Percentiles rank a stretch among this genome's conserved stretches.
These are phyloP conservation scores for Calypte anna DNA, from an alignment of 2,113 vertebrate genomes.

Conservation along the genomic window DNA sequence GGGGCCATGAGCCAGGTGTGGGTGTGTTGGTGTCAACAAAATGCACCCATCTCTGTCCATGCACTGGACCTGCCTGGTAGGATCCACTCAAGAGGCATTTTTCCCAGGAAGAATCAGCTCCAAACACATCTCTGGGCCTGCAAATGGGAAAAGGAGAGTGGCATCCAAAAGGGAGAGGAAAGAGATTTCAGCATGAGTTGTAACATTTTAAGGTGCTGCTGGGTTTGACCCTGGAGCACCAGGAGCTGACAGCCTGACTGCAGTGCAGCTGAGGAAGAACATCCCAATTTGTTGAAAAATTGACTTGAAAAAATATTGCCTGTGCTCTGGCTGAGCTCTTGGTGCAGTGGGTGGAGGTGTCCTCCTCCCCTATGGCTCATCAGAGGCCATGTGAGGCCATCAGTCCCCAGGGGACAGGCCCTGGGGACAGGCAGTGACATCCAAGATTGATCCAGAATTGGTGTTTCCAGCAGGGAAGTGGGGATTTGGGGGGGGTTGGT, in stretches of 20 bases:
- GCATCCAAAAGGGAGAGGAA: neutral
- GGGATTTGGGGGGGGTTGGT: too few relatives aligned
- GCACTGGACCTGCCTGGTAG: rapidly evolving
- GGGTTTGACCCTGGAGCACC: neutral
- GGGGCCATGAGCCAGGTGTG: rapidly evolving
- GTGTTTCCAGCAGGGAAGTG: neutral
- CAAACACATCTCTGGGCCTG: neutral
- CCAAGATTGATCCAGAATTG: rapidly evolving
- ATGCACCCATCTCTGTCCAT: rapidly evolving
- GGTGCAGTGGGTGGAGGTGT: rapidly evolving
- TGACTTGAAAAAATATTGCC: neutral
- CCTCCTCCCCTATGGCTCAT: neutral
- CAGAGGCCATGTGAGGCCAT: rapidly evolving
- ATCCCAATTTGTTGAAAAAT: neutral
- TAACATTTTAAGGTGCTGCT: neutral
- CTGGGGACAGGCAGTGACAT: neutral
- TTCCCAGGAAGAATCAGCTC: neutral
- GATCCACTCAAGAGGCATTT: neutral
- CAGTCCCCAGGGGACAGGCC: rapidly evolving
- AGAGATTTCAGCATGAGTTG: neutral
- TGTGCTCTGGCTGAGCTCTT: neutral
- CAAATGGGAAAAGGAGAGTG: rapidly evolving
- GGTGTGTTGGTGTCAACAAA: neutral
- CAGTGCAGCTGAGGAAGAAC: neutral
- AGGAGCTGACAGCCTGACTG: neutral